Evolutionary conservation across 2,888 invertebrate genomes (phyloP), one percentile per base, ranked within the genome.

Genomic region (Perdita meconis): DNA sequence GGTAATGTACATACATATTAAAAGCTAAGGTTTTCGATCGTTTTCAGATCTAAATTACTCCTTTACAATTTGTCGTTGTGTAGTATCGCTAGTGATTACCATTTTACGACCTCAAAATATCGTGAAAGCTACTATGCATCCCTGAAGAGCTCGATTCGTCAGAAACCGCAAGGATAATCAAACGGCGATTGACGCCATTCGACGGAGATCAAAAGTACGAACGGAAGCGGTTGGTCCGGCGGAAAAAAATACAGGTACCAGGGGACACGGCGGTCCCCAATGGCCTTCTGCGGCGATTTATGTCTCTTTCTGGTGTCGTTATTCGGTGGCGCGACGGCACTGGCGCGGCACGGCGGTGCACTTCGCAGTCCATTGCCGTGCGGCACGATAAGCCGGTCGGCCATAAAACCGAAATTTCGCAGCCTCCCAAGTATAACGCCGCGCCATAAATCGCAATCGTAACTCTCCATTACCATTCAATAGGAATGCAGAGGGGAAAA

Each of bases 291-390:
- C 57, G 30, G 72, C 86, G 87, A 89, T 89, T 89, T 88, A 89
- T 82, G 84, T 86, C 83, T 87, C 82, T 86, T 87, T 83, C 82
- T 83, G 71, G 78, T 87, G 86, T 88, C 88, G 82, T 84, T 84
- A 64, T 81, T 74, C 84, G 75, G 80, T 84, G 80, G 81, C 84
- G 75, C 63, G 82, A 69, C 63, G 63, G 79, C 55, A 64, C 55
- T 74, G 50, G 36, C 55, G 71, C 55, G 77, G 79, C 77, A 81
- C 78, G 50, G 36, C 55, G 71, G 57, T 79, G 79, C 77, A 81
- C 78, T 84, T 85, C 75, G 81, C 81, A 78, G 80, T 78, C 82
- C 84, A 82, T 86, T 84, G 82, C 78, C 79, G 63, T 61, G 77
- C 80, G 72, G 76, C 65, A 77, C 80, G 85, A 88, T 88, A 87